Base-by-base conservation (phyloP, 2,797 vertebrate species). In the Liparis tanakae region DNA sequence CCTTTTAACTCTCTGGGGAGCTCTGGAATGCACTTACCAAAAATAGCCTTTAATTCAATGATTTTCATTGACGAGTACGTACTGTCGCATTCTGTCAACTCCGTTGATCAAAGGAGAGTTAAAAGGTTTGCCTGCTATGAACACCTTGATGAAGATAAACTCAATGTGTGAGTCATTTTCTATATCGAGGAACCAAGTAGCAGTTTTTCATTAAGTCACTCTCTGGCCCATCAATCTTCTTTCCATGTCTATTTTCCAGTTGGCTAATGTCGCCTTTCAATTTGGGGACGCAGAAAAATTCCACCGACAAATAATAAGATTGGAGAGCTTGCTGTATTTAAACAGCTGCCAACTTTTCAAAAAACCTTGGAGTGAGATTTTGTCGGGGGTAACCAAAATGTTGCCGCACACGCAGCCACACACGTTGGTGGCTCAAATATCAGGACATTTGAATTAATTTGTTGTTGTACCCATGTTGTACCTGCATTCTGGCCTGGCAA, bases 101-200 rank as follows among this genome's bases (percentile, higher is more conserved):
- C 44, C 0, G 4, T 22, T 61, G 43, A 76, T 83, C 81, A 79
- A 56, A 72, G 58, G 48, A 69, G 74, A 80, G 72, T 78, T 82
- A 79, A 90, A 81, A 85, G 76, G 75, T 79, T 86, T 67, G 50
- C 68, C 83, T 22, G 61, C 64, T 62, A 33, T 69, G 78, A 85
- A 75, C 76, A 79, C 85, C 76, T 76, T 81, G 67, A 86, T 86
- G 79, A 75, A 78, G 62, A 88, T 77, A 56, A 82, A 80, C 65
- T 71, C 12, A 57, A 75, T 70, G 63, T 81, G 58, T 6, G 7
- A 78, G 66, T 85, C 51, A 79, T 86, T 84, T 86, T 81, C 74
- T 71, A 37, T 70, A 70, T 69, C 78, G 17, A 37, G 70, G 69
- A 76, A 89, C 58, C 30, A 43, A 9, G 67, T 76, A 69, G 82